A percentile compares a stretch with the other conserved stretches of the same genome.
Conservation (phyloP, 2,888 invertebrate genomes). For the Agriopis aurantiaria region DNA sequence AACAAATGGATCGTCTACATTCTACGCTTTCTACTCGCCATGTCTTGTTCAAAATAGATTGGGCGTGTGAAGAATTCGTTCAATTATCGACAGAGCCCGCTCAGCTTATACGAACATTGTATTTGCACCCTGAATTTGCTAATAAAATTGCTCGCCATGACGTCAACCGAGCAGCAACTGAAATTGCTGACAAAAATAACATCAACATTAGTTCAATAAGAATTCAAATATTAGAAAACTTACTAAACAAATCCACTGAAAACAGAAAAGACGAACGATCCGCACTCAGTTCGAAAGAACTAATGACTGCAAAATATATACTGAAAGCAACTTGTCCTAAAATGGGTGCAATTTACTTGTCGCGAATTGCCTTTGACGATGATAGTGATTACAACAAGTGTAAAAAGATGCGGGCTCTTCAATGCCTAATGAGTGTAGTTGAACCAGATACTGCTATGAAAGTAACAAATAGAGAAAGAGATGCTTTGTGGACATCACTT, state of each 20-base stretch:
- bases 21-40: conserved; percentile 80
- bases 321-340: conserved; percentile 82
- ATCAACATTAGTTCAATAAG: conserved; percentile 80
- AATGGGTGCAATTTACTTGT: conserved; percentile 83
- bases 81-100: conserved; percentile 77
- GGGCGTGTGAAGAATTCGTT: conserved; percentile 80
- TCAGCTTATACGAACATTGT: conserved; percentile 78
- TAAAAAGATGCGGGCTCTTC: conserved; percentile 80
- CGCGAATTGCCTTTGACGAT: conserved; percentile 80
- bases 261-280: conserved; percentile 61
- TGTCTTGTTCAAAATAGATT: conserved; percentile 78
- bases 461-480: conserved; percentile 75
- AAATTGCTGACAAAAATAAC: conserved; percentile 82
- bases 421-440: conserved; percentile 80
- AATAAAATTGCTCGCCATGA: conserved; percentile 76
- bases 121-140: conserved; percentile 76
- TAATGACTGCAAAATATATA: conserved; percentile 81
- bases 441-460: conserved; percentile 79
- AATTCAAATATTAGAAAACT: conserved; percentile 80
- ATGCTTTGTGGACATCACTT: conserved; percentile 75
- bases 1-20: conserved; percentile 81
- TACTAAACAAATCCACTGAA: conserved; percentile 68
- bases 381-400: conserved; percentile 78
- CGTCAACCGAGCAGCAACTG: conserved; percentile 79
- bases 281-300: conserved; percentile 68